A percentile compares a stretch with the other conserved stretches of the same genome.
Evolutionary conservation across 2,797 vertebrate species (phyloP).

Genomic region (Discoglossus pictus): DNA sequence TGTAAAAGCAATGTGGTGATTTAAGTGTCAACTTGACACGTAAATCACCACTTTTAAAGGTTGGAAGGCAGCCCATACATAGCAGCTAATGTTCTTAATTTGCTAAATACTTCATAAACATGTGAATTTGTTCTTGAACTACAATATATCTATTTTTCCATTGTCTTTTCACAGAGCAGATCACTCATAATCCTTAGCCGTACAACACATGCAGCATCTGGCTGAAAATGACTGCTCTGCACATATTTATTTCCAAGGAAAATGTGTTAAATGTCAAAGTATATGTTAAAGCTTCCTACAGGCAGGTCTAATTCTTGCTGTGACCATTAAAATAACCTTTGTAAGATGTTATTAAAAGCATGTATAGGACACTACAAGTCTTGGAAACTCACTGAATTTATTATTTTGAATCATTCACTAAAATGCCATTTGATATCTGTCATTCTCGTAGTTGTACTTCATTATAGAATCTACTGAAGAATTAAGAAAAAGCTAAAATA

Average conservation of each 20-base stretch:
- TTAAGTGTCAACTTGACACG: no score
- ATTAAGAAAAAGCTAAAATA: slow-evolving; percentile 6
- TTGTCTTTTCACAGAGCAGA: no score
- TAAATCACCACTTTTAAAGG: no score
- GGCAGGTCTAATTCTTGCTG: slow-evolving; percentile 61
- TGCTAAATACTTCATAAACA: no score
- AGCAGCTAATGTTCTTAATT: no score
- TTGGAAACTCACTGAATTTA: slow-evolving; percentile 7
- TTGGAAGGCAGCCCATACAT: no score
- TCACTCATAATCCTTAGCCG: no score
- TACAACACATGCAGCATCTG: slow-evolving; percentile 25
- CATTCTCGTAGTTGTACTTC: background rate
- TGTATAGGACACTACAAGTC: background rate
- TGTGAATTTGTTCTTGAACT: no score
- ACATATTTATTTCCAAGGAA: slow-evolving; percentile 63
- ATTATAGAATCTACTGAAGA: slow-evolving; percentile 6
- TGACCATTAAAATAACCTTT: slow-evolving; percentile 61
- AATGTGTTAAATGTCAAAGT: slow-evolving; percentile 55
- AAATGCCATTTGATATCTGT: slow-evolving; percentile 5
- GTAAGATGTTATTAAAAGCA: slow-evolving; percentile 34
- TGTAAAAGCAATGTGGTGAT: no score
- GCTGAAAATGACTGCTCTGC: slow-evolving; percentile 14
- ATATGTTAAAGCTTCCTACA: slow-evolving; percentile 59
- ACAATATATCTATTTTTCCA: no score
- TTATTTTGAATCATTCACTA: slow-evolving; percentile 6